Evolutionary conservation across 1,140 invertebrate genomes (phyloP), one percentile per base, ranked within the genome.

Genomic region (Drosophila pandora): DNA sequence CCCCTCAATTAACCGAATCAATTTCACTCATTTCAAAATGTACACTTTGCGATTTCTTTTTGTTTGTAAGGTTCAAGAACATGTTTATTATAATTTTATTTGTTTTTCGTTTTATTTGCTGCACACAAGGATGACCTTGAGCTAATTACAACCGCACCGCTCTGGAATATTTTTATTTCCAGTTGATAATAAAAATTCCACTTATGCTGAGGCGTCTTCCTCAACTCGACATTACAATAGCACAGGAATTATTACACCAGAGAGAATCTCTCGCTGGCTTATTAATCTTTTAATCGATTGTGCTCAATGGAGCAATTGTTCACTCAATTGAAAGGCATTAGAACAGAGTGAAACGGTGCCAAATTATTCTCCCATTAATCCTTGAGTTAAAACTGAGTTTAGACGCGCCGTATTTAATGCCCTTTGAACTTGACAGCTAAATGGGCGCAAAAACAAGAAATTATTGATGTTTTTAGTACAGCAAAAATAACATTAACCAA

Each of bases 271-370:
- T 53, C 54, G 58, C 39, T 49, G 54, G 8, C 63, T 80, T 54
- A 55, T 76, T 87, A 88, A 88, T 87, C 82, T 75, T 47, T 82
- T 85, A 85, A 85, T 85, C 82, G 64, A 78, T 76, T 78, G 69
- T 57, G 79, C 82, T 87, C 82, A 88, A 72, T 88, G 34, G 59
- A 62, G 49, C 61, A 43, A 68, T 39, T 52, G 58, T 57, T 80
- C 76, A 80, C 81, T 85, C 77, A 85, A 85, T 85, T 77, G 54
- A 74, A 50, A 8, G 39, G 49, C 48, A 56, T 32, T 9, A 41
- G 25, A 30, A 22, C 9, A 34, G 32, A n/a, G 34, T 49, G 45
- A 39, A 54, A 47, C 62, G 28, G 17, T 37, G 23, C 53, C 65
- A 57, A 48, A 37, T 52, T 47, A 63, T 45, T 76, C 61, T 50